Percentiles rank a stretch among this genome's conserved stretches.
Evolutionary conservation across 2,888 invertebrate genomes (phyloP).

Genomic region (Hirtodrosophila confusa): DNA sequence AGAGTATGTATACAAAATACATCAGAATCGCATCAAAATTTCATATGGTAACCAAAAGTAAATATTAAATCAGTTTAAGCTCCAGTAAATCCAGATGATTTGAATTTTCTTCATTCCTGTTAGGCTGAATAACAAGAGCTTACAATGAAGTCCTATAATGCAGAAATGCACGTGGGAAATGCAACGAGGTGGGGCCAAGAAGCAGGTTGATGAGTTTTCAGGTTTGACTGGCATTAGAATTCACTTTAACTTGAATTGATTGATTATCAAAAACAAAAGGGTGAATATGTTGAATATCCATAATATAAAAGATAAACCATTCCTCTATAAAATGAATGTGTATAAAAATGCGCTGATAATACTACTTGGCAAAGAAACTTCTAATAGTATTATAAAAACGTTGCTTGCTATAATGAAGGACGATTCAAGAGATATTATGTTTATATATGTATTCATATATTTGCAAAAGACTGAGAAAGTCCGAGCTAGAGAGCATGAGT

Average conservation of each 20-base stretch:
- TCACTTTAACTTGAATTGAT: not conserved
- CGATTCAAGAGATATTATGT: slow-evolving; percentile 1
- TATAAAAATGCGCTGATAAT: slow-evolving; percentile 37
- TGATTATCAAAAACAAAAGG: not conserved
- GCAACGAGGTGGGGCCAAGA: no score
- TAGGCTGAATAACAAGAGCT: no score
- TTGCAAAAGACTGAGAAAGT: slow-evolving; percentile 10
- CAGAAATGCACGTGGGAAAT: no score
- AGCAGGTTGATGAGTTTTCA: no score
- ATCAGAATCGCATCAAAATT: no score
- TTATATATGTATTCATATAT: not conserved
- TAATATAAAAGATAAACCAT: slow-evolving; percentile 14
- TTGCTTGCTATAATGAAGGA: slow-evolving; percentile 11
- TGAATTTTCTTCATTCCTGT: no score
- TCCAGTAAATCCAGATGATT: no score
- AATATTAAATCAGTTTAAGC: no score
- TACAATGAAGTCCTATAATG: no score
- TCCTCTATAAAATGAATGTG: slow-evolving; percentile 10
- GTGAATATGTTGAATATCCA: slow-evolving; percentile 6
- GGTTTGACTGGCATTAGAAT: not conserved
- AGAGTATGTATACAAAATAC: no score
- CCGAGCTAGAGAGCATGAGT: slow-evolving; percentile 18
- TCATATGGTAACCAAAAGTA: no score
- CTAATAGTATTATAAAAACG: slow-evolving; percentile 7
- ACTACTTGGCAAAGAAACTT: slow-evolving; percentile 27